A percentile compares a stretch with the other conserved stretches of the same genome.
phyloP scores from a whole-genome alignment of 1,140 invertebrate species.

The Calosoma granatense region DNA sequence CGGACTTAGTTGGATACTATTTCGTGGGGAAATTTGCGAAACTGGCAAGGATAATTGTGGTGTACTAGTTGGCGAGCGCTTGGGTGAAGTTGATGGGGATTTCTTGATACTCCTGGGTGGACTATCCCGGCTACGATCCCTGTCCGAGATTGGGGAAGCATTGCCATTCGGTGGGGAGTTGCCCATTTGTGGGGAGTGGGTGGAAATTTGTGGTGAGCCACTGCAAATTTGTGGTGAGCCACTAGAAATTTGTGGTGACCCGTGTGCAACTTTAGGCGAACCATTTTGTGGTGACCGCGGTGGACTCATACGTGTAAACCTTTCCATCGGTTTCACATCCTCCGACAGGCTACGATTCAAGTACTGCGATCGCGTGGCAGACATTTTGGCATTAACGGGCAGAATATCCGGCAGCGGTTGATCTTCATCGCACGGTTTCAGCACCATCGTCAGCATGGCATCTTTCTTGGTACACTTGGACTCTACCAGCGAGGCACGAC shows the following conservation, averaged over 20 bases:
- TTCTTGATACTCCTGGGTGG: neutral
- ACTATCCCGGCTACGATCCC: neutral
- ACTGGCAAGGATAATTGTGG: neutral
- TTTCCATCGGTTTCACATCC: conserved; percentile 11
- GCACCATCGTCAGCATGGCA: conserved; percentile 18
- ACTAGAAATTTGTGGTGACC: no score
- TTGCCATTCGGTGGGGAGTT: no score
- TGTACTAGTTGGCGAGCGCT: neutral
- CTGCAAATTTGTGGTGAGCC: no score
- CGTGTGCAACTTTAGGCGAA: conserved; percentile 26
- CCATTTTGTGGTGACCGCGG: conserved; percentile 22
- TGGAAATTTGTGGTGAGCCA: no score
- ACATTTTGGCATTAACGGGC: conserved; percentile 39
- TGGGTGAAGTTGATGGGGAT: neutral
- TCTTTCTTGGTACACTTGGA: conserved; percentile 19
- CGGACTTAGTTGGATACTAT: neutral
- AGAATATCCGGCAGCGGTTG: conserved; percentile 37
- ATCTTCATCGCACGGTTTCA: conserved; percentile 13
- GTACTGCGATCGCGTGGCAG: conserved; percentile 25
- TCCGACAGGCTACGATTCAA: conserved; percentile 17
- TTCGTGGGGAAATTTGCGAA: neutral
- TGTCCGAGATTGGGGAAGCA: neutral
- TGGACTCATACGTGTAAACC: conserved; percentile 20
- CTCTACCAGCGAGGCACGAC: conserved; percentile 28
- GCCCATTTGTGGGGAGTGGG: no score